These are phyloP conservation scores for Fregetta grallaria DNA, from an alignment of 2,113 vertebrate genomes.

Conservation along the genomic window DNA sequence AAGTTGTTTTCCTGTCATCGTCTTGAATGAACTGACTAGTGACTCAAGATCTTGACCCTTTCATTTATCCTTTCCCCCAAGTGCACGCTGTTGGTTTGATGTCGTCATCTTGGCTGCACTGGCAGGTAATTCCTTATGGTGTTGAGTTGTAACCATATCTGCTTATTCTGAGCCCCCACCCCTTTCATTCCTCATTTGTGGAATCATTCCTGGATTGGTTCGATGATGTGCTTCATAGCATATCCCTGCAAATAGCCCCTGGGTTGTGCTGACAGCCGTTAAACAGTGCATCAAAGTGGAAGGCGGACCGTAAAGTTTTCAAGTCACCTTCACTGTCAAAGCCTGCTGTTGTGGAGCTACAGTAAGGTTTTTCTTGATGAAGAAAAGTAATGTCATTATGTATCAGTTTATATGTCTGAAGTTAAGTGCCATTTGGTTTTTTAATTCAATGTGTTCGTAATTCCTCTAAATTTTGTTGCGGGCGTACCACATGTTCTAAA, in stretches of 20 bases:
- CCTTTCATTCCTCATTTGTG: background rate
- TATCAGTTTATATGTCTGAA: background rate
- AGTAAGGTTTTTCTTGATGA: background rate
- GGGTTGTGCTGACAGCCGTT: background rate
- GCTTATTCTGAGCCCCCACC: background rate
- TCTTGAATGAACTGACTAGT: background rate
- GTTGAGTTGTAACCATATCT: background rate
- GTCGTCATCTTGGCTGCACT: background rate
- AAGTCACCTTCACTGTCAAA: background rate
- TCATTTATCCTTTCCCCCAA: background rate
- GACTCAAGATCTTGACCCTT: background rate
- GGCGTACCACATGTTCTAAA: background rate
- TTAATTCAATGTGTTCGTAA: background rate
- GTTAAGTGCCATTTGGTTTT: background rate
- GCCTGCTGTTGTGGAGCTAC: background rate
- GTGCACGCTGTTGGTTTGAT: background rate
- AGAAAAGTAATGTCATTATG: background rate
- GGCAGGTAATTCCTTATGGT: background rate
- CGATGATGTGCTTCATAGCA: accelerated
- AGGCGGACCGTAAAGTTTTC: accelerated
- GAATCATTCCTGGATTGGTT: background rate
- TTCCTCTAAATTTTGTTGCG: background rate
- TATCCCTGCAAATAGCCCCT: background rate
- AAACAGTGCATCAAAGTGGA: background rate
- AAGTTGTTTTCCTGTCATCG: background rate